A percentile compares a stretch with the other conserved stretches of the same genome.
Conservation (phyloP, 2,888 invertebrate species). For the Kryphioiulus occultus region DNA sequence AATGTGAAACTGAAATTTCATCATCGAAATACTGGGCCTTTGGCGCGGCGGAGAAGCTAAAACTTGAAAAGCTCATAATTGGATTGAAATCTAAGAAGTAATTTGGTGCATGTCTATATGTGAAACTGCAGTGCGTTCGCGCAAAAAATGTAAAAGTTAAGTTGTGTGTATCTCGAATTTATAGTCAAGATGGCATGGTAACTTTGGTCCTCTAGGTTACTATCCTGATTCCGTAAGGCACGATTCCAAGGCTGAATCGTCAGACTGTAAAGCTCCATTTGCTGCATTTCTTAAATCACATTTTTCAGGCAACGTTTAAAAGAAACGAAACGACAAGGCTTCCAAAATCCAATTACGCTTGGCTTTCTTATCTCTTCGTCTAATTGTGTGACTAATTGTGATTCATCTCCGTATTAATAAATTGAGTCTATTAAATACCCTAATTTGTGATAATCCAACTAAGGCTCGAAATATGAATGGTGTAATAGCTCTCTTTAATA, state of each 20-base stretch:
- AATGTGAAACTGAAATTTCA: neutral
- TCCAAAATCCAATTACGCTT: neutral
- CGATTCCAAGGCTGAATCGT: neutral
- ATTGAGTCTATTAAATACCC: neutral
- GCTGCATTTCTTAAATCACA: no score
- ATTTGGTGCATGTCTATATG: neutral
- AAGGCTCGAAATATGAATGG: neutral
- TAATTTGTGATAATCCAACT: neutral
- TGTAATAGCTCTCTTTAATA: neutral
- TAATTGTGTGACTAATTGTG: neutral
- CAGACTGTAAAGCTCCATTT: neutral
- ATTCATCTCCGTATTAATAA: neutral
- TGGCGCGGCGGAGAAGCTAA: neutral
- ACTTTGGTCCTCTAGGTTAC: no score
- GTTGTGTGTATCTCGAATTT: neutral
- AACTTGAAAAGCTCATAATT: neutral
- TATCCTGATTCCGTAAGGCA: neutral
- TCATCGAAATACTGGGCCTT: neutral
- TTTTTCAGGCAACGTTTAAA: no score
- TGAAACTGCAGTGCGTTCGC: neutral
- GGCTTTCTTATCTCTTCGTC: neutral
- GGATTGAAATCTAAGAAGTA: conserved; percentile 36
- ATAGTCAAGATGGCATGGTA: neutral
- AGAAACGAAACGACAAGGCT: neutral
- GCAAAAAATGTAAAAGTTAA: neutral